Conservation (phyloP, 2,113 vertebrate species). For the Bubo blakistoni region DNA sequence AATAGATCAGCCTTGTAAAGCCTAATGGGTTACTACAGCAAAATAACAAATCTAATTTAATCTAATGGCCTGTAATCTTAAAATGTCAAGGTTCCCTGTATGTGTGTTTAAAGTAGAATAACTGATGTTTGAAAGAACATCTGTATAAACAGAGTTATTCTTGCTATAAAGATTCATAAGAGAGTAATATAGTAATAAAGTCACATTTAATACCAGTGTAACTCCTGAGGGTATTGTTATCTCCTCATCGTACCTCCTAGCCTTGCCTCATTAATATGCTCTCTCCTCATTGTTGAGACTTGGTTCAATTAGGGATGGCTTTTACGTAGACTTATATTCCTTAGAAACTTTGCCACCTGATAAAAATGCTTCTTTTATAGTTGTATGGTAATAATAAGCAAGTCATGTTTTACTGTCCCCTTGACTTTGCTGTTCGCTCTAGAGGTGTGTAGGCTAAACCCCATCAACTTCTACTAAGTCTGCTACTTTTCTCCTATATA, state of each 20-base stretch:
- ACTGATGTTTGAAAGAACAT: conserved; percentile 32
- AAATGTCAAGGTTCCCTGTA: conserved; percentile 52
- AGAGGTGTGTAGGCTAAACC: background rate
- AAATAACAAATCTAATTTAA: conserved; percentile 16
- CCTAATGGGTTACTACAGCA: conserved; percentile 10
- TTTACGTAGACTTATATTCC: conserved; percentile 53
- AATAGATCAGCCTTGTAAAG: conserved; percentile 22
- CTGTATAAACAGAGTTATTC: conserved; percentile 44
- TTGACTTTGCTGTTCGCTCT: background rate
- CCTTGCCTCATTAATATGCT: conserved; percentile 63
- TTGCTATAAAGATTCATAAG: conserved; percentile 38
- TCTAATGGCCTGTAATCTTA: conserved; percentile 29
- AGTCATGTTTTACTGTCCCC: background rate
- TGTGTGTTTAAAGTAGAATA: conserved; percentile 17
- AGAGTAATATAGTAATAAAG: conserved; percentile 44
- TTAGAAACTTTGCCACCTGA: conserved; percentile 64
- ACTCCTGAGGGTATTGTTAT: conserved; percentile 61
- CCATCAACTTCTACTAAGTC: background rate
- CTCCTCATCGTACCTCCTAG: conserved; percentile 46
- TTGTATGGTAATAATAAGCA: conserved; percentile 39
- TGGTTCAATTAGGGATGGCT: conserved; percentile 59
- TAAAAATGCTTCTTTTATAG: conserved; percentile 57
- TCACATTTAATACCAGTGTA: conserved; percentile 3
- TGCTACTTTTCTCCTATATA: background rate
- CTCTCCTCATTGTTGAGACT: conserved; percentile 54